Percentiles rank a stretch among this genome's conserved stretches.
Conservation (phyloP, 64 coral and sea anemone species). For the Stylophora pistillata region DNA sequence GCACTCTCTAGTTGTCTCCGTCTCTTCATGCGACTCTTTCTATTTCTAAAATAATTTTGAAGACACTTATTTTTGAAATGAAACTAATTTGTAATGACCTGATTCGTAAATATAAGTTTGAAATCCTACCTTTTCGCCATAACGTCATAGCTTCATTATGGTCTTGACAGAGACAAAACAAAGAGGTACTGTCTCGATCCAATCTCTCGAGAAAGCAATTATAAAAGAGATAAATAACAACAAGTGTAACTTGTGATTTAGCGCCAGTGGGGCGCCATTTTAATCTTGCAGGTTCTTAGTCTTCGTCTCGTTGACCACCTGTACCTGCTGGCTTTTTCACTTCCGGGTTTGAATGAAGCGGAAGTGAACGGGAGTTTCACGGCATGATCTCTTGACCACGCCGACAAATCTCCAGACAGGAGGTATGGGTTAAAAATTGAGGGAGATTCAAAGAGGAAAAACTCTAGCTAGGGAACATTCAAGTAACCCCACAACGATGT, state of each 20-base stretch:
- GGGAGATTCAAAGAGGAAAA: no score
- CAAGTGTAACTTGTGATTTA: not conserved
- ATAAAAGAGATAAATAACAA: not conserved
- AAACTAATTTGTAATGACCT: no score
- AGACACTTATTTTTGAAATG: no score
- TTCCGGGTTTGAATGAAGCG: not conserved
- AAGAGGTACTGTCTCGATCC: not conserved
- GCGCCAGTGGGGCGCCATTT: slow-evolving; percentile 2
- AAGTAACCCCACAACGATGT: no score
- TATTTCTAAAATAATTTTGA: no score
- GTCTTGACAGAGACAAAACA: not conserved
- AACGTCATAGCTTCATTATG: not conserved
- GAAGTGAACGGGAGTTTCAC: not conserved
- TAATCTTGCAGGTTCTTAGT: slow-evolving; percentile 10
- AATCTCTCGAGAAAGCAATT: not conserved
- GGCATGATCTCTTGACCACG: not conserved
- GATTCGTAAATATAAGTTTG: no score
- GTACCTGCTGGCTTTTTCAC: not conserved
- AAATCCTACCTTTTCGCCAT: not conserved
- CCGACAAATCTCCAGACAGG: no score
- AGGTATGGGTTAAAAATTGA: no score
- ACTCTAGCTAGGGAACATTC: no score
- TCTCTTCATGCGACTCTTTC: no score
- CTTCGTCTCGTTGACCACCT: not conserved
- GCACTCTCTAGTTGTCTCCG: no score